Percentiles rank a stretch among this genome's conserved stretches.
Evolutionary conservation across 2,113 vertebrate genomes (phyloP).

Genomic region (Pachycephala philippinensis): DNA sequence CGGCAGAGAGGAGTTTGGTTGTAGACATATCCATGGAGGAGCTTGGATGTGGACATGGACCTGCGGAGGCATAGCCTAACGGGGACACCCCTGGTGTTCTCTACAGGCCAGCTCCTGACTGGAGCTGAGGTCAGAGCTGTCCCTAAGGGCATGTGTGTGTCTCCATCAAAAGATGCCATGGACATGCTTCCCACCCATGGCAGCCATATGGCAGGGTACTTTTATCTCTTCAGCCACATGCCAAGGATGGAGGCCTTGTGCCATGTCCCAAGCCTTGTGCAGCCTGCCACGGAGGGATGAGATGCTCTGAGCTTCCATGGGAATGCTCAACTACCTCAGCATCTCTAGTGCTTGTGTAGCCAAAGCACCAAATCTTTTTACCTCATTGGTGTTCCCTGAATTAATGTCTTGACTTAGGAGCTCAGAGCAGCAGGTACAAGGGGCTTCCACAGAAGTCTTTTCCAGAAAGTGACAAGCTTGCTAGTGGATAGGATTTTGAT

Average conservation of each 20-base stretch:
- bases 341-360: neutral
- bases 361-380: neutral
- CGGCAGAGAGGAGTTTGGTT: neutral
- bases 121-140: neutral
- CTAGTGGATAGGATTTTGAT: neutral
- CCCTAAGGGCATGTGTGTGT: rapidly evolving
- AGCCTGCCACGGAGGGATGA: rapidly evolving
- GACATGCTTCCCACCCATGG: neutral
- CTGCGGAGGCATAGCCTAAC: neutral
- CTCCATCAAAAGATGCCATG: neutral
- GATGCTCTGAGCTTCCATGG: neutral
- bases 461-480: neutral
- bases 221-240: neutral
- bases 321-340: too few relatives aligned
- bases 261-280: neutral
- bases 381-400: rapidly evolving
- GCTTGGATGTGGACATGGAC: too few relatives aligned
- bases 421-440: neutral
- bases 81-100: neutral
- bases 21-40: neutral
- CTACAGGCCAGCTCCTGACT: neutral
- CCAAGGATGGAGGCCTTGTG: rapidly evolving
- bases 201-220: neutral
- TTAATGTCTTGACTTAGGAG: neutral
- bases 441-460: neutral